Conservation (phyloP, 1,140 invertebrate genomes). For the Trinorchestia longiramus region DNA sequence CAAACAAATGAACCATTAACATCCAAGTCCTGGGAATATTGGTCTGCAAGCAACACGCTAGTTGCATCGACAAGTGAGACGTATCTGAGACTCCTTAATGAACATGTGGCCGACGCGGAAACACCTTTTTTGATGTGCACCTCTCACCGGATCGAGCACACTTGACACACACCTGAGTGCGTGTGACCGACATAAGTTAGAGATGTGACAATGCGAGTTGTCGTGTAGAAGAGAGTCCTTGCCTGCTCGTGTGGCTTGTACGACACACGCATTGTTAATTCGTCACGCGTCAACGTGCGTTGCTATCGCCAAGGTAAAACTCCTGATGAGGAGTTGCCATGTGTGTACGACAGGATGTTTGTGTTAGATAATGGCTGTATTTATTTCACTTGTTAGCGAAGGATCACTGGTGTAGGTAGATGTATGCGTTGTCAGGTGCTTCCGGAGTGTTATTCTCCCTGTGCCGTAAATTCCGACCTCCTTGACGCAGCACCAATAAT, state of each 20-base stretch:
- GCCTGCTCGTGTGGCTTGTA: neutral
- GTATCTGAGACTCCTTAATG: neutral
- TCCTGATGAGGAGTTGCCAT: neutral
- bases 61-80: neutral
- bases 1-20: neutral
- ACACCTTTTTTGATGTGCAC: neutral
- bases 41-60: neutral
- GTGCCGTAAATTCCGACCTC: neutral
- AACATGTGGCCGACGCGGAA: neutral
- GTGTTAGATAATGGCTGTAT: neutral
- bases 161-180: neutral
- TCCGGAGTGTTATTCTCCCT: neutral
- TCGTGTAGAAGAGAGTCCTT: neutral
- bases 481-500: neutral
- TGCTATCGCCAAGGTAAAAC: neutral
- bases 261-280: neutral
- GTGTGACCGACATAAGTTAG: neutral
- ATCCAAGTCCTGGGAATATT: neutral
- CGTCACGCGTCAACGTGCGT: neutral
- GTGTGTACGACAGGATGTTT: neutral
- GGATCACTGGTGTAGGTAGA: neutral
- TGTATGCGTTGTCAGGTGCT: neutral
- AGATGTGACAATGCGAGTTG: neutral
- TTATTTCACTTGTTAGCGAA: neutral
- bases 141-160: neutral